These are phyloP conservation scores for Eubasilissa splendida DNA, from an alignment of 2,888 invertebrate species.

Conservation along the genomic window DNA sequence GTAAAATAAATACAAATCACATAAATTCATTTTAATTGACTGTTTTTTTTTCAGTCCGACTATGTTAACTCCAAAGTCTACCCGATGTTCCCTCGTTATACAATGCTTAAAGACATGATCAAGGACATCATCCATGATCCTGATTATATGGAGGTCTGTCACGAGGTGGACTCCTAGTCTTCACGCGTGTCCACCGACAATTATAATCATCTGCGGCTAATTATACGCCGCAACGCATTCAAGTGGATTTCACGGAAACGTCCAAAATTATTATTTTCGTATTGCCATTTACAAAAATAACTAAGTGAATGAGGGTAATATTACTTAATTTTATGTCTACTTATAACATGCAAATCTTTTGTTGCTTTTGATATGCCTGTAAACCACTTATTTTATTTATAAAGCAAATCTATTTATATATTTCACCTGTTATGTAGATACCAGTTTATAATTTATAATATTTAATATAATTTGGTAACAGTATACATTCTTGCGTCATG, in stretches of 20 bases:
- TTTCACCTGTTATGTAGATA: background rate
- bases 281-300: constrained; percentile 23
- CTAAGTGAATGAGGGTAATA: constrained; percentile 35
- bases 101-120: constrained; percentile 97
- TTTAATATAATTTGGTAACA: no score
- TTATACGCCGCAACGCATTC: background rate
- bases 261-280: constrained; percentile 30
- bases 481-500: no score
- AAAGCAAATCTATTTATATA: background rate
- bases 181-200: background rate
- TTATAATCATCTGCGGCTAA: background rate
- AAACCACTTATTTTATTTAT: no score
- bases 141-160: constrained; percentile 97
- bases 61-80: constrained; percentile 94
- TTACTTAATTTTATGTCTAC: background rate
- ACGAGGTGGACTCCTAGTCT: constrained; percentile 86
- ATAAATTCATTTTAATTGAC: no score
- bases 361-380: no score
- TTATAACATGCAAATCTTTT: no score
- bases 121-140: constrained; percentile 96
- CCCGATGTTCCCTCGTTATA: constrained; percentile 95
- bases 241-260: constrained; percentile 9
- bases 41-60: constrained; percentile 78
- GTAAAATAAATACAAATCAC: no score
- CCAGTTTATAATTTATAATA: no score